Evolutionary conservation across 2,888 invertebrate species (phyloP), one percentile per base, ranked within the genome.

Genomic region (Stenodera caucasica): DNA sequence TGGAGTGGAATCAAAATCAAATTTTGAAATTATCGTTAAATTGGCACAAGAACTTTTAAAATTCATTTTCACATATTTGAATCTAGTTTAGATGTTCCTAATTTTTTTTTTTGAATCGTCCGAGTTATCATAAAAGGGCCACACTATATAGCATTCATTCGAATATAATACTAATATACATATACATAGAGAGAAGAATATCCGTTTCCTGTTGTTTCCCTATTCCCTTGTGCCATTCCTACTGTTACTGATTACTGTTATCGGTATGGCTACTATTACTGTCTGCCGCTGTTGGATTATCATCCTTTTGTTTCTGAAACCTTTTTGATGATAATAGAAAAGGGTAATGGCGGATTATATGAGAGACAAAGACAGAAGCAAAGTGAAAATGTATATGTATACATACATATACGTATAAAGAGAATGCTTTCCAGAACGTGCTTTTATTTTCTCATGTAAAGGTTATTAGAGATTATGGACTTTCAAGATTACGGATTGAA

Each of bases 281-380:
- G 72, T 68, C 59, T 59, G 61, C 56, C 67, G 62, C 64, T 61
- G 61, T 60, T 64, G 67, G 69, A 75, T 75, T 75, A 75, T 74
- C 74, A 71, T 72, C 71, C 75, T 75, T 76, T 75, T 77, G 75
- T 75, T 76, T 74, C 73, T 68, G 68, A 72, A 69, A 73, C 73
- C 74, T 74, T 70, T 72, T 66, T 67, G 69, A 71, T 72, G 72
- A 71, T 74, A 75, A 76, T 76, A 73, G 75, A 75, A 76, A 40
- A 74, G 74, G 71, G 72, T 73, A 73, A 73, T 73, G 70, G 72
- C 65, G 68, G 70, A 70, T 70, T 60, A 60, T 57, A 29, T 15
- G 50, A 50, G 26, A 50, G 3, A 30, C 9, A 40, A 2, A 18
- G 21, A 40, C 11, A 11, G 3, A 11, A 18, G 9, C 29, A 29